A percentile compares a stretch with the other conserved stretches of the same genome.
These are phyloP conservation scores for Entomyzon cyanotis DNA, from an alignment of 2,113 vertebrate species.

Conservation along the genomic window DNA sequence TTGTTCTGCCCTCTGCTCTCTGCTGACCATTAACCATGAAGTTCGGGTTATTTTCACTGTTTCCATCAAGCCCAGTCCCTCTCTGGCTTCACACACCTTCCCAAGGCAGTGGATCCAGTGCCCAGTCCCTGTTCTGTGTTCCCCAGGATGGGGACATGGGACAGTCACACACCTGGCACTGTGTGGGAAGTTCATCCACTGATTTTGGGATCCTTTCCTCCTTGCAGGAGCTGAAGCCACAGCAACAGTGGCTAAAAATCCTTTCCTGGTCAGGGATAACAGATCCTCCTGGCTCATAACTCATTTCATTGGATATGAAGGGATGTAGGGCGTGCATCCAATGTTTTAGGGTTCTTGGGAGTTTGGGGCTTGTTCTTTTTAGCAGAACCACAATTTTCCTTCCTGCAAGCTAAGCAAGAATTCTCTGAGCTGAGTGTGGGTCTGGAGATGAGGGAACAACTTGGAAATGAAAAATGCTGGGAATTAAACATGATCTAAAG, in stretches of 20 bases:
- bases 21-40: neutral
- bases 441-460: neutral
- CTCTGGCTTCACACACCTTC: neutral
- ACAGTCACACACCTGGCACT: fast-evolving
- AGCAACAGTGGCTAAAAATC: neutral
- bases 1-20: neutral
- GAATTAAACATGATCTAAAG: slow-evolving; percentile 34
- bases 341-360: neutral
- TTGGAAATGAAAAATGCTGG: neutral
- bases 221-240: neutral
- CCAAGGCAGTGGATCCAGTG: neutral
- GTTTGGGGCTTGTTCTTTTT: neutral
- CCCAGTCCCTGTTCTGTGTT: fast-evolving
- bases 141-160: neutral
- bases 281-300: neutral
- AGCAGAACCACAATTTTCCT: neutral
- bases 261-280: neutral
- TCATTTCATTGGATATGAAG: neutral
- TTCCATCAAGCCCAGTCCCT: neutral
- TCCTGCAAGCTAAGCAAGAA: neutral
- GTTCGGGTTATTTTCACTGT: neutral
- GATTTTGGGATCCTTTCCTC: neutral
- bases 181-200: neutral
- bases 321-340: neutral
- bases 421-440: neutral